phyloP scores from a whole-genome alignment of 2,113 vertebrate genomes.

The Scopus umbretta region DNA sequence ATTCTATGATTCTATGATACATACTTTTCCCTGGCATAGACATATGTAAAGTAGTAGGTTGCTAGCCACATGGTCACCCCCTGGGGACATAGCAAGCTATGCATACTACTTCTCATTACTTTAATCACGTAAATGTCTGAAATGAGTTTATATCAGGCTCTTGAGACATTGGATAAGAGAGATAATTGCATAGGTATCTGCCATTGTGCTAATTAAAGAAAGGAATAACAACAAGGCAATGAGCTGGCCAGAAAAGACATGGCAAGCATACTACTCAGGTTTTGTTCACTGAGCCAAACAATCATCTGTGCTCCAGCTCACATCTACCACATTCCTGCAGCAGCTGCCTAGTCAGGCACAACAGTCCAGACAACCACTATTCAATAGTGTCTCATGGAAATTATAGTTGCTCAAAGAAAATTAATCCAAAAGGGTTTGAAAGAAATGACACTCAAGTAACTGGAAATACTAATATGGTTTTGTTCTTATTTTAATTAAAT shows the following conservation, averaged over 20 bases:
- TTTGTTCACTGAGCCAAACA: not conserved
- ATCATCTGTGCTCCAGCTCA: not conserved
- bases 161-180: not conserved
- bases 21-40: too few species aligned
- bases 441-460: not conserved
- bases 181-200: not conserved
- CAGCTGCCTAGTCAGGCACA: not conserved
- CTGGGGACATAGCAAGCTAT: too few species aligned
- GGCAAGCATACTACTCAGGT: not conserved
- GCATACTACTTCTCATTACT: too few species aligned
- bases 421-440: not conserved
- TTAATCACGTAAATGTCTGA: too few species aligned
- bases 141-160: not conserved
- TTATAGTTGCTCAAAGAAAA: not conserved
- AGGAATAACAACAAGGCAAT: not conserved
- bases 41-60: too few species aligned
- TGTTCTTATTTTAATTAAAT: not conserved
- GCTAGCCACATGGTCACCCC: too few species aligned
- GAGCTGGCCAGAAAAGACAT: not conserved
- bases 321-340: not conserved
- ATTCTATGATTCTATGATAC: too few species aligned
- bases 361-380: not conserved
- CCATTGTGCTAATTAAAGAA: not conserved
- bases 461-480: not conserved
- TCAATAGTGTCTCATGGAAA: not conserved